These are phyloP conservation scores for Chlorops oryzae DNA, from an alignment of 1,140 invertebrate genomes.

Conservation along the genomic window DNA sequence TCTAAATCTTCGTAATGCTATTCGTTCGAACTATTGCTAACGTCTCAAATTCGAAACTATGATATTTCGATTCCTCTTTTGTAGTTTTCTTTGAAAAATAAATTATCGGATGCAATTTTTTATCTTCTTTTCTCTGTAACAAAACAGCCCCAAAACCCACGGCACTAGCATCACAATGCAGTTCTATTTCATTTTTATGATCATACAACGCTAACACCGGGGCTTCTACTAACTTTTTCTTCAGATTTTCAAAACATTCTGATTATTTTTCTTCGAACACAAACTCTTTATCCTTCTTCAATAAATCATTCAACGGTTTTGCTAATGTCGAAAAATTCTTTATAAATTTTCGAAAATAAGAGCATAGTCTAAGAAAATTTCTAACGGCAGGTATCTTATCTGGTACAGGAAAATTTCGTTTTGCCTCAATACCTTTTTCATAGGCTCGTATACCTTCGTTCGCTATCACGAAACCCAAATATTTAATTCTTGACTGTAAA, in stretches of 20 bases:
- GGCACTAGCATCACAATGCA: conserved; percentile 23
- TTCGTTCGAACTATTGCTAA: conserved; percentile 50
- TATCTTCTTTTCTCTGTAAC: conserved; percentile 23
- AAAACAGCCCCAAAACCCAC: conserved; percentile 32
- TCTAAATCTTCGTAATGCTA: conserved; percentile 50
- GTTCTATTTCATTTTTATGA: conserved; percentile 29
- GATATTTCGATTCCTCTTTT: conserved; percentile 45
- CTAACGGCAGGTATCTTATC: conserved; percentile 26
- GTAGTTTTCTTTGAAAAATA: conserved; percentile 42
- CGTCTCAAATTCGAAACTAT: conserved; percentile 49
- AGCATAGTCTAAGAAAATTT: conserved; percentile 37
- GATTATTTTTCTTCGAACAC: neutral
- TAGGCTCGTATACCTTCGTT: conserved; percentile 19
- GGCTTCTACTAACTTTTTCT: conserved; percentile 4
- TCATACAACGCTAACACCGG: conserved; percentile 39
- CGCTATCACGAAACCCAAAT: conserved; percentile 30
- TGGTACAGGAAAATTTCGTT: conserved; percentile 28
- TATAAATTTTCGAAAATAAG: no score
- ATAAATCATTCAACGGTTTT: conserved; percentile 27
- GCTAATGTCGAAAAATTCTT: conserved; percentile 35
- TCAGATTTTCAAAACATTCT: conserved; percentile 3
- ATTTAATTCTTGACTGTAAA: conserved; percentile 29
- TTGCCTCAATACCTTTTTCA: conserved; percentile 29
- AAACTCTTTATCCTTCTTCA: conserved; percentile 19
- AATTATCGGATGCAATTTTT: conserved; percentile 31